Evolutionary conservation across 92 coral and sea anemone species (phyloP).

Genomic region (Phenganax stokvisi): DNA sequence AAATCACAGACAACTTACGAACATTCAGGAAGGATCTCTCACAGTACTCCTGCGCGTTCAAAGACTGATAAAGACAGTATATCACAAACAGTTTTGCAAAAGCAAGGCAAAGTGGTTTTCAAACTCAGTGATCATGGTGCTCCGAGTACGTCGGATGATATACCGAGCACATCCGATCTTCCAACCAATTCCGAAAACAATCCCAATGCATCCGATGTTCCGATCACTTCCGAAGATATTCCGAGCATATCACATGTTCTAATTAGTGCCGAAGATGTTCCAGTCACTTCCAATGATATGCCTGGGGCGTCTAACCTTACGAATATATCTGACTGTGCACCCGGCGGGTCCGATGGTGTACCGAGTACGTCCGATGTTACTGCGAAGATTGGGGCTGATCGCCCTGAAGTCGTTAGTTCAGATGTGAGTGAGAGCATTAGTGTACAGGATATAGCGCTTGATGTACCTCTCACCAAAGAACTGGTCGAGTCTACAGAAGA

Average conservation of each 20-base stretch:
- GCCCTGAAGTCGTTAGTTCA: too few relatives aligned
- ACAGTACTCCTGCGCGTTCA: background rate
- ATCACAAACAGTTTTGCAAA: background rate
- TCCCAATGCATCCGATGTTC: background rate
- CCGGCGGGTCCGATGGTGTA: too few relatives aligned
- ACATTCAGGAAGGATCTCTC: background rate
- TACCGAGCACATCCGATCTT: conserved; percentile 10
- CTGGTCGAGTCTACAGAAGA: background rate
- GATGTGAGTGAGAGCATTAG: background rate
- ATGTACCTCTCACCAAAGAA: background rate
- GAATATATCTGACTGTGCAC: too few relatives aligned
- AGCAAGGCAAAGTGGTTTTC: conserved; percentile 3
- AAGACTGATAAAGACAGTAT: background rate
- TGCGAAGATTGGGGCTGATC: too few relatives aligned
- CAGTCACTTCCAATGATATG: background rate
- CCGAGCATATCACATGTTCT: background rate
- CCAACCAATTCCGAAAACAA: background rate
- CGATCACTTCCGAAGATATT: background rate
- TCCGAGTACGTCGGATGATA: conserved; percentile 12
- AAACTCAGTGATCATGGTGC: background rate
- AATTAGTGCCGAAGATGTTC: background rate
- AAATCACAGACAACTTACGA: background rate
- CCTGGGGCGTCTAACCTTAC: too few relatives aligned
- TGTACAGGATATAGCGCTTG: background rate
- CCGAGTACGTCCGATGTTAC: too few relatives aligned